A percentile compares a stretch with the other conserved stretches of the same genome.
phyloP scores from a whole-genome alignment of 2,113 vertebrate genomes.

The Chionis minor region DNA sequence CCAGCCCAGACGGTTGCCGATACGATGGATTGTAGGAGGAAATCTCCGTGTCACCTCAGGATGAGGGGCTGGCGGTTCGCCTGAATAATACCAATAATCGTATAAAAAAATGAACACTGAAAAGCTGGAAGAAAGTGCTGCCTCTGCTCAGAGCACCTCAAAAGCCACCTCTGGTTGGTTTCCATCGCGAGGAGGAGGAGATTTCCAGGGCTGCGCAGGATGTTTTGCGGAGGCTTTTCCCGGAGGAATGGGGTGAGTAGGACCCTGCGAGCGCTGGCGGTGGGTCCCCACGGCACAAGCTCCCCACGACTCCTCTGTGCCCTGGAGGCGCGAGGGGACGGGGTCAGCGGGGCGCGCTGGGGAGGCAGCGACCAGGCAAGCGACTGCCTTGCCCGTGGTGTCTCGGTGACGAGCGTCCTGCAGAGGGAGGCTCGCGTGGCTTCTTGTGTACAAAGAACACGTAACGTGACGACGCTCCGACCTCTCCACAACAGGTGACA shows the following conservation, averaged over 20 bases:
- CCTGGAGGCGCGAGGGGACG: background rate
- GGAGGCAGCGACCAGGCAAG: background rate
- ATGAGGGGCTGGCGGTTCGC: background rate
- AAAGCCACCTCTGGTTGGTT: background rate
- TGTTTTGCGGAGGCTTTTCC: background rate
- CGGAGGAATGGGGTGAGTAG: background rate
- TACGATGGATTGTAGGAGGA: background rate
- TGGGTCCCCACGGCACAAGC: background rate
- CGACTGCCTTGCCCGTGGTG: background rate
- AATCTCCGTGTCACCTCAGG: background rate
- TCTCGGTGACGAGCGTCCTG: background rate
- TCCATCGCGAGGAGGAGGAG: background rate
- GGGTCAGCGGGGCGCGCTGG: background rate
- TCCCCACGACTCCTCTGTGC: background rate
- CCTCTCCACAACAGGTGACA: slow-evolving; percentile 38
- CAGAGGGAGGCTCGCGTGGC: background rate
- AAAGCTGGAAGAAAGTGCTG: background rate
- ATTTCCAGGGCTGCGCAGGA: background rate
- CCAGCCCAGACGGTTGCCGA: background rate
- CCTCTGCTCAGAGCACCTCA: background rate
- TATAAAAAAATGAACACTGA: background rate
- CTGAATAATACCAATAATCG: background rate
- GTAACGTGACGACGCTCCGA: slow-evolving; percentile 25
- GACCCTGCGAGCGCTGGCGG: background rate
- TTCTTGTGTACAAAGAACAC: slow-evolving; percentile 63